These are phyloP conservation scores for Oedothorax gibbosus DNA, from an alignment of 1,140 invertebrate genomes.

Conservation along the genomic window DNA sequence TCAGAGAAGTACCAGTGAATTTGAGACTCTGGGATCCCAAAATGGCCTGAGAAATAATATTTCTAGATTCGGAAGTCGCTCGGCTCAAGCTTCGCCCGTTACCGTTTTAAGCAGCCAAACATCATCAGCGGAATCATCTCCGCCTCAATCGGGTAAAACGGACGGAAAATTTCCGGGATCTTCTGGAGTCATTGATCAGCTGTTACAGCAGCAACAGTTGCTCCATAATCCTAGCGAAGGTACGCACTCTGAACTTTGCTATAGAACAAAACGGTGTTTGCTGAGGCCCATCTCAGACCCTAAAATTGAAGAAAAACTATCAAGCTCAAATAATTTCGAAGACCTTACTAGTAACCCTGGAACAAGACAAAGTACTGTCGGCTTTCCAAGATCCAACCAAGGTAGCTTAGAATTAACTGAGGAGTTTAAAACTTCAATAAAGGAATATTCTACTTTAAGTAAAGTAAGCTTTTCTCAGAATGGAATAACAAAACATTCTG, in stretches of 20 bases:
- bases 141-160: slow-evolving; percentile 48
- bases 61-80: slow-evolving; percentile 52
- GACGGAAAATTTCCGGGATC: slow-evolving; percentile 46
- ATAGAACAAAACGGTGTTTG: slow-evolving; percentile 10
- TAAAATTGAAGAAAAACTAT: slow-evolving; percentile 30
- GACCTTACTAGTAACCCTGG: neutral
- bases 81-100: slow-evolving; percentile 59
- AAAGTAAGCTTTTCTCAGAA: neutral
- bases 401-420: neutral
- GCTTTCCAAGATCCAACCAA: slow-evolving; percentile 2
- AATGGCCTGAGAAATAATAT: slow-evolving; percentile 37
- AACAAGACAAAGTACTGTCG: neutral
- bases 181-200: slow-evolving; percentile 28
- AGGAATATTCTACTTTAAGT: neutral
- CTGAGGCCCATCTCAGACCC: slow-evolving; percentile 48
- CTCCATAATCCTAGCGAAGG: neutral
- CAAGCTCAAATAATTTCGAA: neutral
- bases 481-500: neutral
- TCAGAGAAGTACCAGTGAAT: slow-evolving; percentile 73
- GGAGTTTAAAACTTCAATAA: neutral
- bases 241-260: neutral
- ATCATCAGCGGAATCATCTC: slow-evolving; percentile 47
- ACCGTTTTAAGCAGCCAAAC: slow-evolving; percentile 46
- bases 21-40: slow-evolving; percentile 38
- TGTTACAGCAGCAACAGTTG: slow-evolving; percentile 40